Base-by-base conservation (phyloP, 2,888 invertebrate species). In the Byasa hedistus region DNA sequence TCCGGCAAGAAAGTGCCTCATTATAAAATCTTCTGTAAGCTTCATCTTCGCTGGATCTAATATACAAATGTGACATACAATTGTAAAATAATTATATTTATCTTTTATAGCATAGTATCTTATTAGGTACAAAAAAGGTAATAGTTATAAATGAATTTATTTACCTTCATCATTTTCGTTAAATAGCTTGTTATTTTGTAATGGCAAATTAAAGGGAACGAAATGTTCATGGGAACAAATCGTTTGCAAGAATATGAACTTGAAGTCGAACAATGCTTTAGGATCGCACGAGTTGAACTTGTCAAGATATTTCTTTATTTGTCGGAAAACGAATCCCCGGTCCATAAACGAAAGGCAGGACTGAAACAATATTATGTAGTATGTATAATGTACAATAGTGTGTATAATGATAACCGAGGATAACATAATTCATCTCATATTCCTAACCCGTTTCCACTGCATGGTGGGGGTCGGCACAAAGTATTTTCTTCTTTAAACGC, bases 181-280 rank as follows among this genome's bases (percentile, higher is more conserved):
- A 57, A 82, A 76, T 21, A 88, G 71, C 71, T 86, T 87, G 66
- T 93, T 93, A 59, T 94, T 93, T 80, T 95, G 94, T 73, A 98
- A 93, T 5, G 99, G 99, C 78, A 99, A 93, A 86, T 98, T 98
- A 76, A 99, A 95, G 0, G 97, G 96, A 61, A 99, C 95, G 82
- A 95, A 99, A 85, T 99, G 98, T 82, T 99, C 99, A 80, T 99
- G 98, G 48, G 96, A 95, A 80, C 97, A 97, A 57, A 99, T 94
- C 57, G 97, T 96, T 85, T 96, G 96, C 60, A 99, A 90, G 81
- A 99, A 98, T 68, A 96, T 95, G 80, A 98, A 97, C 90, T 98
- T 99, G 84, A 96, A 97, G 77, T 98, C 97, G 76, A 98, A 96
- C 39, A 98, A 89, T 0, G 95, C 93, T 80, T 97, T 94, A 0